Evolutionary conservation across 53 echinoderm and acorn worm species (phyloP).

Genomic region (Actinopyga echinites): DNA sequence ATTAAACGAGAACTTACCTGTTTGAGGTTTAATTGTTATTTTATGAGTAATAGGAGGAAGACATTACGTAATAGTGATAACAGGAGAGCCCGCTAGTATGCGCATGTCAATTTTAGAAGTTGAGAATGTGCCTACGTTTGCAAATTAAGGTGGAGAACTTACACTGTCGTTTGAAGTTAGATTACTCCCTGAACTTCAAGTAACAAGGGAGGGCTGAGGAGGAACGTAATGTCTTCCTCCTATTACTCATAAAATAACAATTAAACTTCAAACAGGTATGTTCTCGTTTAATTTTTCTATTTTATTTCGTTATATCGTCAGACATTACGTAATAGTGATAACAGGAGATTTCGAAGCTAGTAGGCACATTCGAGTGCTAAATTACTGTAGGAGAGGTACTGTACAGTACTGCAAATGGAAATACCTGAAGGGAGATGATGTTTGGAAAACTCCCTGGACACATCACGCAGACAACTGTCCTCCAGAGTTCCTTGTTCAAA

Average conservation of each 20-base stretch:
- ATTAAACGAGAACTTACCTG: conserved; percentile 5
- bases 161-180: background rate
- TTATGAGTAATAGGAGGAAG: background rate
- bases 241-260: conserved; percentile 42
- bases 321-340: conserved; percentile 9
- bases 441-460: background rate
- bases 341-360: conserved; percentile 22
- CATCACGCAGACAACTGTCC: too few relatives aligned
- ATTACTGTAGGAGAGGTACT: background rate
- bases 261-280: conserved; percentile 32
- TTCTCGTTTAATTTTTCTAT: conserved; percentile 41
- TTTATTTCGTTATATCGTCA: conserved; percentile 22
- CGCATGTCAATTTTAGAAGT: background rate
- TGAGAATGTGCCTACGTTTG: background rate
- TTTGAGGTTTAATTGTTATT: background rate
- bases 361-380: conserved; percentile 3
- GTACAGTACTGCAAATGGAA: background rate
- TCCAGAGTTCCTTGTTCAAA: too few relatives aligned
- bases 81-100: background rate
- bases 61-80: background rate
- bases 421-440: background rate
- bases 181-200: background rate
- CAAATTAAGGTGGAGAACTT: background rate
- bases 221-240: conserved; percentile 35
- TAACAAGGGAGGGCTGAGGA: conserved; percentile 15